Conservation (phyloP, 2,888 invertebrate species). For the Ophion ventricosus region DNA sequence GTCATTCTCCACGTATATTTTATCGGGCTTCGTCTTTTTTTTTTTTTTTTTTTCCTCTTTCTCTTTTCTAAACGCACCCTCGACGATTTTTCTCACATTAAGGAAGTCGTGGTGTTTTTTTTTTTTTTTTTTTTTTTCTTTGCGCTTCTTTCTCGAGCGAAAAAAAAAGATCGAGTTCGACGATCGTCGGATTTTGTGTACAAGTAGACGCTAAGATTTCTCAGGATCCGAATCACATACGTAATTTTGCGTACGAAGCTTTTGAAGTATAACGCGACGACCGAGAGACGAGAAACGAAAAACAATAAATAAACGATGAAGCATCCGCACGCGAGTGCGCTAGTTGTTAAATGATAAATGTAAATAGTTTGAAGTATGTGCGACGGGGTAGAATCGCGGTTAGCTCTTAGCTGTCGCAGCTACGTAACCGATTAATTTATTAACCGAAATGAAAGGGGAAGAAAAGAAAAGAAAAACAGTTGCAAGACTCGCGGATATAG, state of each 20-base stretch:
- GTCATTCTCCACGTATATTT: conserved; percentile 11
- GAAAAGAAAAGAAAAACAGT: not conserved
- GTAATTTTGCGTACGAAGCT: conserved; percentile 35
- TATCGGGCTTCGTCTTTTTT: not conserved
- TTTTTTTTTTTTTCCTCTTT: not conserved
- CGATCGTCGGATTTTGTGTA: conserved; percentile 28
- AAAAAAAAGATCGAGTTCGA: conserved; percentile 18
- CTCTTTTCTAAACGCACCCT: not conserved
- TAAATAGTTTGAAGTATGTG: conserved; percentile 60
- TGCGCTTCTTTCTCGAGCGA: too few relatives aligned
- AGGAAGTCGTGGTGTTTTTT: conserved; percentile 1
- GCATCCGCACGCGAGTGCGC: conserved; percentile 35
- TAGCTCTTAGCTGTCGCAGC: conserved; percentile 55
- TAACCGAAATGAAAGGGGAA: conserved; percentile 36
- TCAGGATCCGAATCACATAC: conserved; percentile 62
- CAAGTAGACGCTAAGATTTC: conserved; percentile 49
- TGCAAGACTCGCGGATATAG: not conserved
- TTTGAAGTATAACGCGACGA: conserved; percentile 2
- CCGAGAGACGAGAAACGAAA: conserved; percentile 7
- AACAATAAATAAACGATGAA: conserved; percentile 27
- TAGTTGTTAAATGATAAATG: conserved; percentile 54
- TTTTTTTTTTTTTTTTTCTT: not conserved
- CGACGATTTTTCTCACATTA: conserved; percentile 9
- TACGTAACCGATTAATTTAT: conserved; percentile 63
- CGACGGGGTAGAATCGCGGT: conserved; percentile 43